A percentile compares a stretch with the other conserved stretches of the same genome.
These are phyloP conservation scores for Syrrhaptes paradoxus DNA, from an alignment of 2,113 vertebrate species.

Conservation along the genomic window DNA sequence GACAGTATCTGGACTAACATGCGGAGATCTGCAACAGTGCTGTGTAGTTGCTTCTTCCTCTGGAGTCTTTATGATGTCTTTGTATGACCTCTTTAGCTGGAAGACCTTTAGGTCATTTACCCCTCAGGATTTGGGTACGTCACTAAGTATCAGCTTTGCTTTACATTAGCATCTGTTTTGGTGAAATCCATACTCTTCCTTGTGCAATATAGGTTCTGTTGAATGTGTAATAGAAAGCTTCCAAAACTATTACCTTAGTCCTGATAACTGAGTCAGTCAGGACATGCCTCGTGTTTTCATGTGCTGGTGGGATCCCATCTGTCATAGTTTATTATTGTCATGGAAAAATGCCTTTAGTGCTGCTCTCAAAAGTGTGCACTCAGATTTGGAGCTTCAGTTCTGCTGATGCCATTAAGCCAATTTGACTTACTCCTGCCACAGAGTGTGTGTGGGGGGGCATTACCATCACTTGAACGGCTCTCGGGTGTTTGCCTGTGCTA, in stretches of 20 bases:
- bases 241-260: not conserved
- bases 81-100: not conserved
- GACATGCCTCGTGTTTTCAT: not conserved
- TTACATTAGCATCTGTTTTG: not conserved
- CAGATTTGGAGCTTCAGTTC: not conserved
- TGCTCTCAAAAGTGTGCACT: not conserved
- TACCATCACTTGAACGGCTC: not conserved
- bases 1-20: not conserved
- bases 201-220: not conserved
- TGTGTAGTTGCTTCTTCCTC: not conserved
- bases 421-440: not conserved
- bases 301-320: not conserved
- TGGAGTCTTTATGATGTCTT: not conserved
- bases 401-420: not conserved
- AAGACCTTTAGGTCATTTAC: not conserved
- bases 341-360: not conserved
- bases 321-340: not conserved
- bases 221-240: not conserved
- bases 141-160: not conserved
- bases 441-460: not conserved
- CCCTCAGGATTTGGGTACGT: not conserved
- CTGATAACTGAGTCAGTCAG: not conserved
- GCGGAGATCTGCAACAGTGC: not conserved
- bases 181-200: not conserved
- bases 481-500: not conserved